Evolutionary conservation across 2,113 vertebrate genomes (phyloP), one percentile per base, ranked within the genome.

Genomic region (Lates calcarifer): DNA sequence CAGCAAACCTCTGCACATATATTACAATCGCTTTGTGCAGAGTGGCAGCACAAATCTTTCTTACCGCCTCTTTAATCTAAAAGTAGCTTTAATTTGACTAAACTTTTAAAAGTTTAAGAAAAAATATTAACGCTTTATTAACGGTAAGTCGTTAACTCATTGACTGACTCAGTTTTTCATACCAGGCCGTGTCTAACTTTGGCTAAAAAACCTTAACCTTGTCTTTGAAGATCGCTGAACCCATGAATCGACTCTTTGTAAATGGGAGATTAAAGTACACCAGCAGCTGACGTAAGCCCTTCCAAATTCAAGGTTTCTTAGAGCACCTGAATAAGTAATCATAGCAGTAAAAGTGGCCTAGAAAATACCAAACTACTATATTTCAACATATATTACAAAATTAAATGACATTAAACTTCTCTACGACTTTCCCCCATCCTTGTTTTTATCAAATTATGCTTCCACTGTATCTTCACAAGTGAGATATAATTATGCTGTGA

Each of bases 401-500:
- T 55, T 20, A 31, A 76, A 70, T 41, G 4, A 41, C 60, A 62
- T 61, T 45, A 49, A 35, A 33, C 14, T 9, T 49, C 41, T 81
- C 20, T 79, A 8, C 17, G n/a, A 2, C 47, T 51, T 7, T 56
- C 24, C 56, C 55, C 28, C 8, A 5, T 66, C 53, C 22, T 37
- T 66, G 18, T 65, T 71, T 45, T 78, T 57, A 74, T 85, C 63
- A 31, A 65, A 78, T 43, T 41, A 20, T 35, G 33, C 70, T 57
- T 63, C 65, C 64, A 68, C 71, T 74, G 39, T 22, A 78, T 64
- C 67, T 74, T 77, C 39, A 14, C 63, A 53, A 57, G 56, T 4
- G 0, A 20, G 51, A 71, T 31, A 15, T 63, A 63, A 73, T 77
- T 83, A 68, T 73, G 51, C 71, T 65, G 64, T 86, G 68, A 66